Evolutionary conservation across 2,797 vertebrate genomes (phyloP).

Genomic region (Champsocephalus esox): DNA sequence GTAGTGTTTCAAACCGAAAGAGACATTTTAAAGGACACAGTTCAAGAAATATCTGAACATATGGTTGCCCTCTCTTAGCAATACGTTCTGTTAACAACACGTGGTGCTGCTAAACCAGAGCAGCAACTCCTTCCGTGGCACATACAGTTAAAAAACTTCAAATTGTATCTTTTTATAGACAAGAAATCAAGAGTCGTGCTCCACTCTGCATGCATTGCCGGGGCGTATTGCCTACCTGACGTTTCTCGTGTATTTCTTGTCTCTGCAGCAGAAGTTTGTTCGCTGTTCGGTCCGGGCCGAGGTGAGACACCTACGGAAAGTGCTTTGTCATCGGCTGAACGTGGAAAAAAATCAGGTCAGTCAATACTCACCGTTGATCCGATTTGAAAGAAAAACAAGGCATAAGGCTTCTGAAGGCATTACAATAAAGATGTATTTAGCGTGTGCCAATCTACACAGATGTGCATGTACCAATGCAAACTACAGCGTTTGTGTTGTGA

Average conservation of each 20-base stretch:
- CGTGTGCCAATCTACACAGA: not conserved
- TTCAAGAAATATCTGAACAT: conserved; percentile 9
- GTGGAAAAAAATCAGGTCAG: conserved; percentile 92
- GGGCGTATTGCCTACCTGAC: not conserved
- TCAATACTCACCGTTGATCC: not conserved
- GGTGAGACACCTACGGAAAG: conserved; percentile 93
- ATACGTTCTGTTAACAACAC: not conserved
- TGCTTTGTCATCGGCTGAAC: conserved; percentile 92
- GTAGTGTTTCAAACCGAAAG: conserved; percentile 13
- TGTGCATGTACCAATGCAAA: not conserved
- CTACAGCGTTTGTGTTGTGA: not conserved
- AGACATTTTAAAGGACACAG: conserved; percentile 11
- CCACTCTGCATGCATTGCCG: not conserved
- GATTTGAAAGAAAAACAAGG: not conserved
- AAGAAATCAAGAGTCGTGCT: not conserved
- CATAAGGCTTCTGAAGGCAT: fast-evolving
- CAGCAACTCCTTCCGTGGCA: not conserved
- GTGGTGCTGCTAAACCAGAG: not conserved
- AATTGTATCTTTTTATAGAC: not conserved
- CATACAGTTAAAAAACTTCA: not conserved
- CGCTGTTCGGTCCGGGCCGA: conserved; percentile 95
- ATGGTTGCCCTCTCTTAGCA: not conserved
- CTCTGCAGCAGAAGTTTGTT: conserved; percentile 93
- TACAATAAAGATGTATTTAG: too few relatives aligned
- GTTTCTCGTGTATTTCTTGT: conserved; percentile 21